Percentiles rank a stretch among this genome's conserved stretches.
These are phyloP conservation scores for Microchirus variegatus DNA, from an alignment of 2,797 vertebrate species.

Conservation along the genomic window DNA sequence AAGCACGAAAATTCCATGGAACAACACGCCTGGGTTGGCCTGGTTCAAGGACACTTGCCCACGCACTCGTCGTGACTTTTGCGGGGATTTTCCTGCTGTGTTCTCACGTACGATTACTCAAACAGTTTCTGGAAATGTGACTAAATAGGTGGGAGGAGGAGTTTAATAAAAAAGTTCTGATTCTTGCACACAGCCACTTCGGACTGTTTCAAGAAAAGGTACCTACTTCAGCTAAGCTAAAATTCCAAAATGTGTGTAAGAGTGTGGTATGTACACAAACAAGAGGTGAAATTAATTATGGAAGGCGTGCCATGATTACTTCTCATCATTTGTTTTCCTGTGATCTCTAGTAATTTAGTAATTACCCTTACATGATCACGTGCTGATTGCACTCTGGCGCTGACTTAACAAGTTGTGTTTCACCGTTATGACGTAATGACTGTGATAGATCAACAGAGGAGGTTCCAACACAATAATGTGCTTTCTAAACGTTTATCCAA, in stretches of 20 bases:
- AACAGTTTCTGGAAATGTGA: too few species aligned
- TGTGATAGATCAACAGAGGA: conserved; percentile 4
- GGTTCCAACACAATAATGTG: not conserved
- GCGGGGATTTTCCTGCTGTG: too few species aligned
- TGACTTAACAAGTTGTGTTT: conserved; percentile 6
- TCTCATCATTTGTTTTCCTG: conserved; percentile 2
- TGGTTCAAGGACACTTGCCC: too few species aligned
- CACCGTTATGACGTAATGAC: conserved; percentile 7
- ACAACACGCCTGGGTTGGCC: too few species aligned
- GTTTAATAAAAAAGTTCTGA: too few species aligned
- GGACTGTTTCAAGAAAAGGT: not conserved
- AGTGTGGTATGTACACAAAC: not conserved
- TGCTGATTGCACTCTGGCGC: not conserved
- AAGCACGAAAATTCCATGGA: not conserved
- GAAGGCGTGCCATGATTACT: conserved; percentile 5
- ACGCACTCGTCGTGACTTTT: too few species aligned
- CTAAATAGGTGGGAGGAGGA: too few species aligned
- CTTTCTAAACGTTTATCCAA: conserved; percentile 1
- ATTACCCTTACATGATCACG: conserved; percentile 12
- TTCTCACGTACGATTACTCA: too few species aligned
- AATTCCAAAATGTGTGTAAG: not conserved
- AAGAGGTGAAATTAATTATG: conserved; percentile 7
- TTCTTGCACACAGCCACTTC: not conserved
- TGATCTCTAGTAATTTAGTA: conserved; percentile 16
- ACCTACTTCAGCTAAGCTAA: not conserved